Conservation (phyloP, 1,140 invertebrate genomes). For the Belonocnema kinseyi region DNA sequence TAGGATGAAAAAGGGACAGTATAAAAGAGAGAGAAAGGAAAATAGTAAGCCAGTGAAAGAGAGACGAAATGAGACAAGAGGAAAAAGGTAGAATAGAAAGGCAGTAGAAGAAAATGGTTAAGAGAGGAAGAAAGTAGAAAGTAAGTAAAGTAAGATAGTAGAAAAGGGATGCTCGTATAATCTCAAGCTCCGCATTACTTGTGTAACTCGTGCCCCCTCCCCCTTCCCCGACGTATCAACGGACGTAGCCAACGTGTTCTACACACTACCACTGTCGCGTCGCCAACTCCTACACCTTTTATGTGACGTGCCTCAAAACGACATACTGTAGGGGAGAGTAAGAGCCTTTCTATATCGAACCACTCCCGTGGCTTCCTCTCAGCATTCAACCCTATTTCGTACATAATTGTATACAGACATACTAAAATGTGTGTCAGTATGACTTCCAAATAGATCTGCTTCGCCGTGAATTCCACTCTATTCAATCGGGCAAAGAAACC, state of each 20-base stretch:
- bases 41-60: conserved; percentile 2
- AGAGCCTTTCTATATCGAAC: conserved; percentile 24
- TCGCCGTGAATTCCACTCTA: background rate
- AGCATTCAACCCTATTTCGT: background rate
- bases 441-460: background rate
- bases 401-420: conserved; percentile 1
- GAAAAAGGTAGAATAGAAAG: background rate
- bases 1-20: background rate
- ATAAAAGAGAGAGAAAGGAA: background rate
- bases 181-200: conserved; percentile 36
- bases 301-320: conserved; percentile 28
- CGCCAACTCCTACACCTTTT: conserved; percentile 21
- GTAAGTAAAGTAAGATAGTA: conserved; percentile 19
- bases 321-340: background rate
- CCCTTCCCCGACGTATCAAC: too few species aligned
- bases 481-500: background rate
- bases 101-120: conserved; percentile 1
- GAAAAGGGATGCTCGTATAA: conserved; percentile 37
- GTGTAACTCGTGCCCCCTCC: conserved; percentile 10
- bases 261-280: conserved; percentile 13
- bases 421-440: background rate
- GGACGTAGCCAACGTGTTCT: conserved; percentile 20
- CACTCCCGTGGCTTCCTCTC: conserved; percentile 2
- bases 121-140: conserved; percentile 26
- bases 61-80: background rate